A percentile compares a stretch with the other conserved stretches of the same genome.
phyloP scores from a whole-genome alignment of 2,888 invertebrate genomes.

The Liodrosophila aerea region DNA sequence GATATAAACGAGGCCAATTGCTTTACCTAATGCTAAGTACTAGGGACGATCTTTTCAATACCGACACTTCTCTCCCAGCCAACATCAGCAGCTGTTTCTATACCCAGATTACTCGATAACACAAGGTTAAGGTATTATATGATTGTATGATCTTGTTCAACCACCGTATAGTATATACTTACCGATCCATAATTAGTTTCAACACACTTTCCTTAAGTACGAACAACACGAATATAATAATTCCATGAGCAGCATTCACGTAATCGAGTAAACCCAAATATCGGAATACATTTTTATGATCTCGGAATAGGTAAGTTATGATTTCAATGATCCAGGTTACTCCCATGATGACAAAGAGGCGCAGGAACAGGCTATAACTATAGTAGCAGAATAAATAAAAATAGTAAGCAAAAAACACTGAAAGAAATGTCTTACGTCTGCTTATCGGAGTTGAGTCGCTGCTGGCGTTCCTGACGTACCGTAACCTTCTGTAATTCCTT shows the following conservation, averaged over 20 bases:
- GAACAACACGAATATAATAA: conserved; percentile 68
- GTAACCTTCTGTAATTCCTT: conserved; percentile 61
- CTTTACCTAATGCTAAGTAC: conserved; percentile 48
- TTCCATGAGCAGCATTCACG: conserved; percentile 58
- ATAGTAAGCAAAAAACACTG: too few relatives aligned
- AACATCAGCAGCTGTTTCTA: conserved; percentile 21
- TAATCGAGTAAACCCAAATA: too few relatives aligned
- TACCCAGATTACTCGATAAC: conserved; percentile 45
- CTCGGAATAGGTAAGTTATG: conserved; percentile 85
- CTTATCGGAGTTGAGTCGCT: conserved; percentile 65
- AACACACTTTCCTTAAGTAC: conserved; percentile 63
- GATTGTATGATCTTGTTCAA: too few relatives aligned
- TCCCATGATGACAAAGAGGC: conserved; percentile 92
- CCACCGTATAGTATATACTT: conserved; percentile 22
- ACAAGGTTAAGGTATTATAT: background rate
- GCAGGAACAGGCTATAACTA: conserved; percentile 90
- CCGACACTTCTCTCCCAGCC: conserved; percentile 18
- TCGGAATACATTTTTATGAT: background rate
- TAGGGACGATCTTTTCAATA: conserved; percentile 6
- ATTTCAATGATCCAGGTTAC: conserved; percentile 92
- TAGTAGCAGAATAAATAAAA: background rate
- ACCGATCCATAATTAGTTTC: conserved; percentile 52
- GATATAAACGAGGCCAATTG: background rate
- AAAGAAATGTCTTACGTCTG: conserved; percentile 61
- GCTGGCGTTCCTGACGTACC: conserved; percentile 59